A percentile compares a stretch with the other conserved stretches of the same genome.
These are phyloP conservation scores for Hylaeus volcanicus DNA, from an alignment of 1,140 invertebrate genomes.

Conservation along the genomic window DNA sequence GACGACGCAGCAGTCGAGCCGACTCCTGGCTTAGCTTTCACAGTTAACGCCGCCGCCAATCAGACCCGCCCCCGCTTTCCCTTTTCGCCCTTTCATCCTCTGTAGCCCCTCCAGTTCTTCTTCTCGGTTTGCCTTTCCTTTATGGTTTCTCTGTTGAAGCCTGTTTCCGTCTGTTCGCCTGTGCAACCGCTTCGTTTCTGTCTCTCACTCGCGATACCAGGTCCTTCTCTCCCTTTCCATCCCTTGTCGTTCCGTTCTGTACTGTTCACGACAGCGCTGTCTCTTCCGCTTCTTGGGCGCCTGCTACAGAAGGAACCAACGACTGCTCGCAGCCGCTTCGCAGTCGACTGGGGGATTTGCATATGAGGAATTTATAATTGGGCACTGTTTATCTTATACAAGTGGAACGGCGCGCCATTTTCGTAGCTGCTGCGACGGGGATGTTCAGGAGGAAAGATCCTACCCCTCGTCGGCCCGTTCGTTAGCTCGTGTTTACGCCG, in stretches of 20 bases:
- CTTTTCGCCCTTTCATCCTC: slow-evolving; percentile 55
- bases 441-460: neutral
- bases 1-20: slow-evolving; percentile 67
- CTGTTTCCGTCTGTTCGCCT: neutral
- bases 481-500: slow-evolving; percentile 47
- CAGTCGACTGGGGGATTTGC: slow-evolving; percentile 55
- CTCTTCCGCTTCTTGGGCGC: slow-evolving; percentile 61
- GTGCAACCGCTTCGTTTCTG: neutral
- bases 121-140: slow-evolving; percentile 28
- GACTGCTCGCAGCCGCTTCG: slow-evolving; percentile 29
- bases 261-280: slow-evolving; percentile 32
- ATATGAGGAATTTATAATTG: slow-evolving; percentile 69
- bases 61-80: slow-evolving; percentile 50
- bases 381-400: slow-evolving; percentile 63
- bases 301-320: slow-evolving; percentile 51
- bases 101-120: slow-evolving; percentile 26
- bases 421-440: slow-evolving; percentile 7
- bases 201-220: neutral
- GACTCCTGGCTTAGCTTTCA: slow-evolving; percentile 68
- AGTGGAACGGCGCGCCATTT: slow-evolving; percentile 28
- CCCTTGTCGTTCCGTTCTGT: slow-evolving; percentile 7
- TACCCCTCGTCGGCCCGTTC: slow-evolving; percentile 31
- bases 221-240: neutral
- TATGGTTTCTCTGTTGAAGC: neutral
- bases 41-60: slow-evolving; percentile 72